Conservation (phyloP, 2,888 invertebrate species). For the Cistogaster globosa region DNA sequence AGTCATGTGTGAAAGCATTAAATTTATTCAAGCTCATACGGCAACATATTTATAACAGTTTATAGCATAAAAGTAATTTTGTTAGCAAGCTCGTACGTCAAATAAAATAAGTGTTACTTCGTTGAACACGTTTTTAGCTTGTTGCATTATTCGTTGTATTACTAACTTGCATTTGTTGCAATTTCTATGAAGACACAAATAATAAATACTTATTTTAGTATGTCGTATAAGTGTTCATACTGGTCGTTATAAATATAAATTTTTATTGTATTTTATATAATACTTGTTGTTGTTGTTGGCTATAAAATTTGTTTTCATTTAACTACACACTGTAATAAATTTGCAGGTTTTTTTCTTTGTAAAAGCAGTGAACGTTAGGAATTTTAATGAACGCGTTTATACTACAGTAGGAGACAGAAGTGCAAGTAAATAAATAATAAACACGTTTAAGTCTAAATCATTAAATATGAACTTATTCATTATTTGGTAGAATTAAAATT, state of each 20-base stretch:
- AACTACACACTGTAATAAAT: slow-evolving; percentile 58
- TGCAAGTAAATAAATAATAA: too few species aligned
- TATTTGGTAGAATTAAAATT: too few species aligned
- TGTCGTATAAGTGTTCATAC: slow-evolving; percentile 7
- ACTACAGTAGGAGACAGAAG: too few species aligned
- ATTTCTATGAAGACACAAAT: neutral
- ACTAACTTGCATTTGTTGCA: slow-evolving; percentile 54
- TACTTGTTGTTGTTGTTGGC: slow-evolving; percentile 18
- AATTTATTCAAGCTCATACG: neutral
- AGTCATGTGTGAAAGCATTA: neutral
- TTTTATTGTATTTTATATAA: slow-evolving; percentile 22
- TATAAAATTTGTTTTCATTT: slow-evolving; percentile 54
- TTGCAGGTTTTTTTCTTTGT: slow-evolving; percentile 37
- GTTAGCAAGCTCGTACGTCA: slow-evolving; percentile 26
- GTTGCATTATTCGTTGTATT: slow-evolving; percentile 59
- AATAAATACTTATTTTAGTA: slow-evolving; percentile 23
- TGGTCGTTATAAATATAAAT: neutral
- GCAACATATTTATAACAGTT: neutral
- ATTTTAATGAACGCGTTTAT: neutral
- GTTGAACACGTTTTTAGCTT: slow-evolving; percentile 59
- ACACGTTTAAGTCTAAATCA: too few species aligned
- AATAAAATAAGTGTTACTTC: slow-evolving; percentile 44
- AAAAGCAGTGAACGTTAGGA: neutral
- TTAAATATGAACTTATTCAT: too few species aligned
- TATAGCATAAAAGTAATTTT: slow-evolving; percentile 28